Conservation (phyloP, 2,888 invertebrate species). For the Metellina segmentata region DNA sequence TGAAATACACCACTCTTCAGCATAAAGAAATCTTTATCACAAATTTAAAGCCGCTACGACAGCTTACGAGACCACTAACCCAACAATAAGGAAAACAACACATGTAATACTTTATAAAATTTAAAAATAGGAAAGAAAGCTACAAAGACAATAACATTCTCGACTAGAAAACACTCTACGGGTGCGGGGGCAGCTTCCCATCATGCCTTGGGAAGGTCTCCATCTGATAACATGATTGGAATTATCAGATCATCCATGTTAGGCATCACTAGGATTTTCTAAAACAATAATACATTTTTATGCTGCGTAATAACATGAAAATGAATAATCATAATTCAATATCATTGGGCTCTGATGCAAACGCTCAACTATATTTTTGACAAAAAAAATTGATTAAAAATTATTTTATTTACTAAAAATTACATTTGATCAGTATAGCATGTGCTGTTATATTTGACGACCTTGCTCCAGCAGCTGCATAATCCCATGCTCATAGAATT, state of each 20-base stretch:
- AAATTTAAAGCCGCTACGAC: conserved; percentile 21
- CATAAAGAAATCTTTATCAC: conserved; percentile 48
- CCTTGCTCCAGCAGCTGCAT: no score
- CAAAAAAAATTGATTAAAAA: no score
- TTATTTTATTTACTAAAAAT: no score
- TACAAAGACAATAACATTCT: conserved; percentile 17
- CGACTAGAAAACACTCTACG: conserved; percentile 47
- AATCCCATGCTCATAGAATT: no score
- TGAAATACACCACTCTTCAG: conserved; percentile 23
- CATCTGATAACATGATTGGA: conserved; percentile 84
- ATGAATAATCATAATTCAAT: neutral
- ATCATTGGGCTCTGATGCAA: no score
- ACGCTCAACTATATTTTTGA: no score
- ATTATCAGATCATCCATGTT: conserved; percentile 94
- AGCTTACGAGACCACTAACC: conserved; percentile 18
- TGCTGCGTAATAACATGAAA: neutral
- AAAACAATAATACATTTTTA: conserved; percentile 81
- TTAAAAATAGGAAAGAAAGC: conserved; percentile 18
- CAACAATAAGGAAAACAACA: conserved; percentile 8
- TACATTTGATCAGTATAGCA: no score
- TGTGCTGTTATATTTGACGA: no score
- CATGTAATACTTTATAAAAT: neutral
- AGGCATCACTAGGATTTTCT: conserved; percentile 93
- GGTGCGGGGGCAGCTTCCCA: neutral
- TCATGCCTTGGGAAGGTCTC: conserved; percentile 52